Evolutionary conservation across 2,797 vertebrate genomes (phyloP).

Genomic region (Typhlichthys eigenmanni): DNA sequence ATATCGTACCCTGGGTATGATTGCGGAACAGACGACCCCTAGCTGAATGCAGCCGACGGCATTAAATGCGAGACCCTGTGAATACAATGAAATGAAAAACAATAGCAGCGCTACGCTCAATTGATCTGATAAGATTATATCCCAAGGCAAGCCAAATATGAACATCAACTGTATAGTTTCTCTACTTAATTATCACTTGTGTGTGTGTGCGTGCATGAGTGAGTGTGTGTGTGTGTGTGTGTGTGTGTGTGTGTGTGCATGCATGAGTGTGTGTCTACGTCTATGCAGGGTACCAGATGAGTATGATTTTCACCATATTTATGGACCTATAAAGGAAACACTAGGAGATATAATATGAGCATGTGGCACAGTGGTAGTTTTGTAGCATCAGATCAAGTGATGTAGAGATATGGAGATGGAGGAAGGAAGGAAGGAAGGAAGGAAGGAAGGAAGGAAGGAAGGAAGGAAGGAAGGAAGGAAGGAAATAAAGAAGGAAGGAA

Average conservation of each 20-base stretch:
- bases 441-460: no score
- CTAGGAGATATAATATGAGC: slow-evolving; percentile 7
- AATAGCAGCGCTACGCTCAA: slow-evolving; percentile 51
- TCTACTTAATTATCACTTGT: slow-evolving; percentile 21
- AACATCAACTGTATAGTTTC: slow-evolving; percentile 32
- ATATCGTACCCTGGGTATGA: slow-evolving; percentile 20
- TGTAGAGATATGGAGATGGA: background rate
- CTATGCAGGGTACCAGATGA: slow-evolving; percentile 18
- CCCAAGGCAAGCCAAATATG: slow-evolving; percentile 20
- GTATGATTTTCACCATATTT: slow-evolving; percentile 33
- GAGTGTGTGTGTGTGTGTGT: no score
- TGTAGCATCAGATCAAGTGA: slow-evolving; percentile 1
- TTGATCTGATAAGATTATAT: slow-evolving; percentile 45
- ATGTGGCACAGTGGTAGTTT: slow-evolving; percentile 19
- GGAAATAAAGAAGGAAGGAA: no score
- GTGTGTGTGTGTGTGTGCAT: no score
- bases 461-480: no score
- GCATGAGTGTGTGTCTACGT: slow-evolving; percentile 10
- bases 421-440: no score
- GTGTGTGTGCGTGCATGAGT: slow-evolving; percentile 6
- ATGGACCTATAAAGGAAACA: slow-evolving; percentile 28
- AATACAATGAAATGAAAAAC: slow-evolving; percentile 40
- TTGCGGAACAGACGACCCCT: slow-evolving; percentile 31
- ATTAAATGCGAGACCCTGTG: slow-evolving; percentile 41
- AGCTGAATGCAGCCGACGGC: slow-evolving; percentile 30